phyloP scores from a whole-genome alignment of 2,888 invertebrate genomes.

The Andrena fulva region DNA sequence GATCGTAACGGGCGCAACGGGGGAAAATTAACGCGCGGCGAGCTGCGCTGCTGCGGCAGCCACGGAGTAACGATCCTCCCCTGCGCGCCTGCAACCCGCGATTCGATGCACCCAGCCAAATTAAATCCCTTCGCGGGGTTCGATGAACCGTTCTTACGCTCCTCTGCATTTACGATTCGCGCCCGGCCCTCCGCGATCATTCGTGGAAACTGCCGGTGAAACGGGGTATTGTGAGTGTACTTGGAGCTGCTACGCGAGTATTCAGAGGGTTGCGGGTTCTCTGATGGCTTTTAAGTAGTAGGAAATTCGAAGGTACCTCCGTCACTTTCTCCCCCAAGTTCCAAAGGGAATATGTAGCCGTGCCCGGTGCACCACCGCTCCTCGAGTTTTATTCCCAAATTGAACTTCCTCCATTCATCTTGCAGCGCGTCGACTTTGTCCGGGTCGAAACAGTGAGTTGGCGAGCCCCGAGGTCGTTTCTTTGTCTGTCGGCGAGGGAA shows the following conservation, averaged over 20 bases:
- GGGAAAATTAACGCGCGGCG: slow-evolving; percentile 35
- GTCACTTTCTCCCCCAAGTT: too few relatives aligned
- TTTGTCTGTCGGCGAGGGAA: slow-evolving; percentile 4
- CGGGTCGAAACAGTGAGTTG: background rate
- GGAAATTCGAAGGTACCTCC: too few relatives aligned
- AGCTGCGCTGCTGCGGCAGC: slow-evolving; percentile 24
- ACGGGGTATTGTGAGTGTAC: background rate
- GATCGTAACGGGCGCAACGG: slow-evolving; percentile 6
- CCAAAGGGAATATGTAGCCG: too few relatives aligned
- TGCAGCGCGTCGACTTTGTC: background rate
- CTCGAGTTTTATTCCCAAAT: too few relatives aligned
- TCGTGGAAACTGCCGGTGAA: background rate
- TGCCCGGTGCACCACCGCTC: too few relatives aligned
- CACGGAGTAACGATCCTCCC: slow-evolving; percentile 41
- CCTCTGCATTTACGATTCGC: background rate
- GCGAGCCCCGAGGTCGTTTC: background rate
- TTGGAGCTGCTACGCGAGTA: too few relatives aligned
- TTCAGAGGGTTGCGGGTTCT: too few relatives aligned
- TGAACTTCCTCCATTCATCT: background rate
- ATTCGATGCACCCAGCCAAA: slow-evolving; percentile 4
- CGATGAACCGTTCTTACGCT: background rate
- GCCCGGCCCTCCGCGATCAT: background rate
- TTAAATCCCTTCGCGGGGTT: background rate
- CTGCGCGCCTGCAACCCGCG: slow-evolving; percentile 10
- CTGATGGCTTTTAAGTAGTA: too few relatives aligned